These are phyloP conservation scores for Sebastes umbrosus DNA, from an alignment of 2,797 vertebrate genomes.

Conservation along the genomic window DNA sequence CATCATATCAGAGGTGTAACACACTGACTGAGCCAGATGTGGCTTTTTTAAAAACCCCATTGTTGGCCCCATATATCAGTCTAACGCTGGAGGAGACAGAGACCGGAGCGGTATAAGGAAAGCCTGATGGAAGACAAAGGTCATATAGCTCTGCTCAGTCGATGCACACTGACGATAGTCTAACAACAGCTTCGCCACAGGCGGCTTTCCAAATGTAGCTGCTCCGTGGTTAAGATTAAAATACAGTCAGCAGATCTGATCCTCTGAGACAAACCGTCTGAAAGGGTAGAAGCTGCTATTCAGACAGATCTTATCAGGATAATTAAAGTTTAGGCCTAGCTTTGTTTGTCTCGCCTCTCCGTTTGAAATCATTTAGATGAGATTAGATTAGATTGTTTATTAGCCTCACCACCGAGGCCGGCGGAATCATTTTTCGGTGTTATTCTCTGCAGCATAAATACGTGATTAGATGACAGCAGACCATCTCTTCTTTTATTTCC, in stretches of 20 bases:
- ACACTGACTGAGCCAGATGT: not conserved
- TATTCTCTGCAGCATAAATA: not conserved
- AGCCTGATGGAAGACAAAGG: slow-evolving; percentile 28
- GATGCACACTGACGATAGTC: slow-evolving; percentile 20
- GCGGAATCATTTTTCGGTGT: not conserved
- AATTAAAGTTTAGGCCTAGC: not conserved
- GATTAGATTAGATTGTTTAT: not conserved
- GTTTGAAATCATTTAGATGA: not conserved
- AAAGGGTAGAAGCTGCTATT: not conserved
- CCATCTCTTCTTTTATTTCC: not conserved
- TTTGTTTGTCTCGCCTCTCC: not conserved
- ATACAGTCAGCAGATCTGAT: slow-evolving; percentile 22
- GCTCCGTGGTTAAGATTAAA: slow-evolving; percentile 12
- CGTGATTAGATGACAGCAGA: not conserved
- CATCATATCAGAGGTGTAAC: not conserved
- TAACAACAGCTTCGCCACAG: slow-evolving; percentile 16
- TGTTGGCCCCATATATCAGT: not conserved
- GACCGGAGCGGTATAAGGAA: not conserved
- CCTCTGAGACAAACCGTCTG: slow-evolving; percentile 16
- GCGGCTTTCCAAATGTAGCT: slow-evolving; percentile 32
- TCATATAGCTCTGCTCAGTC: slow-evolving; percentile 10
- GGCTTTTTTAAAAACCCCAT: not conserved
- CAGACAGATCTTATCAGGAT: slow-evolving; percentile 10
- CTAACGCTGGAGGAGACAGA: slow-evolving; percentile 19
- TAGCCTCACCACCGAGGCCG: not conserved